Conservation (phyloP, 92 coral and sea anemone species). For the Siderastrea siderea region DNA sequence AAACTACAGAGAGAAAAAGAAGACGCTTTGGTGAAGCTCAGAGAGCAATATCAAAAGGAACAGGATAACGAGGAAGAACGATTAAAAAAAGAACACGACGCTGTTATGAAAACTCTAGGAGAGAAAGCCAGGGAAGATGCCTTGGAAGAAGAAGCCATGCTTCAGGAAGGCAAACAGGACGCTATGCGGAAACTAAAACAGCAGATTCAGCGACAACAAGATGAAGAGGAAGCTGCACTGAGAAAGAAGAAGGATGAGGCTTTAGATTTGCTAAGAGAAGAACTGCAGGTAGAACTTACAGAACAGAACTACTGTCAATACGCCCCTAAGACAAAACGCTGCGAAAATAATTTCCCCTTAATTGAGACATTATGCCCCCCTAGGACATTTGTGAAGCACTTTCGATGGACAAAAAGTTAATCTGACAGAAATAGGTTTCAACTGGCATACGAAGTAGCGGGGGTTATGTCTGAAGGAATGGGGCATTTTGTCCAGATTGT, state of each 20-base stretch:
- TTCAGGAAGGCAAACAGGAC: slow-evolving; percentile 94
- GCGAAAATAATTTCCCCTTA: too few species aligned
- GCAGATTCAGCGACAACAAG: slow-evolving; percentile 83
- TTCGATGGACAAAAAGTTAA: too few species aligned
- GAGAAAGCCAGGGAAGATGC: slow-evolving; percentile 91
- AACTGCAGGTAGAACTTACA: slow-evolving; percentile 22
- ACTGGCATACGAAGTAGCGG: too few species aligned
- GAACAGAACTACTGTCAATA: too few species aligned
- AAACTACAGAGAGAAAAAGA: slow-evolving; percentile 86
- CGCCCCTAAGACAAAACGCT: too few species aligned
- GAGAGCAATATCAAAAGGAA: slow-evolving; percentile 70
- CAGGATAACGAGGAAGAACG: slow-evolving; percentile 90
- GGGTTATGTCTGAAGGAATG: too few species aligned
- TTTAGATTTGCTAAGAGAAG: slow-evolving; percentile 71
- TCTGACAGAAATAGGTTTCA: too few species aligned
- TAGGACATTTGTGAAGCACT: too few species aligned
- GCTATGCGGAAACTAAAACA: slow-evolving; percentile 87
- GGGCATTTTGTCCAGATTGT: too few species aligned
- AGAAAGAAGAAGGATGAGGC: slow-evolving; percentile 81
- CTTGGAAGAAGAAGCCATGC: slow-evolving; percentile 97
- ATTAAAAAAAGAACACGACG: slow-evolving; percentile 79
- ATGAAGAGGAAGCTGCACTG: slow-evolving; percentile 81
- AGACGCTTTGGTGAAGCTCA: slow-evolving; percentile 72
- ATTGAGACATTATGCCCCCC: too few species aligned
- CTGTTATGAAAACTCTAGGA: slow-evolving; percentile 92